A percentile compares a stretch with the other conserved stretches of the same genome.
These are phyloP conservation scores for Heterotis niloticus DNA, from an alignment of 2,113 vertebrate species.

Conservation along the genomic window DNA sequence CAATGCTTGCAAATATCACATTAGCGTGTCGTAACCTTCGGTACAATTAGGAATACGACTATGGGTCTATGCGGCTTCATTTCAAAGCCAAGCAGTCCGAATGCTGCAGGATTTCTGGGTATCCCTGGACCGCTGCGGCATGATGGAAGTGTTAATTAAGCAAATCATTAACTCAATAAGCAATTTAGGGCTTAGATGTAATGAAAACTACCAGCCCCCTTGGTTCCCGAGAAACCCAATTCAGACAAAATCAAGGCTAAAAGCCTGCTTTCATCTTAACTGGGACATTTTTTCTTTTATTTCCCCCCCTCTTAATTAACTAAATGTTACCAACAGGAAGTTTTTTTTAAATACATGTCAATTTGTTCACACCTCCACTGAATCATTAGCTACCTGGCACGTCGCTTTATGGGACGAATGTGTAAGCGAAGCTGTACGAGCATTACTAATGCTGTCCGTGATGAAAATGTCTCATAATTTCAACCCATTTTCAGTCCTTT, in stretches of 20 bases:
- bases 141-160: conserved; percentile 11
- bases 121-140: background rate
- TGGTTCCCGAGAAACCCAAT: background rate
- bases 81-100: background rate
- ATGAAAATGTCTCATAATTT: background rate
- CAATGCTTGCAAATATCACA: background rate
- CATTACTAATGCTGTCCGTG: too few relatives aligned
- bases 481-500: background rate
- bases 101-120: background rate
- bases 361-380: conserved; percentile 36
- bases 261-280: conserved; percentile 53
- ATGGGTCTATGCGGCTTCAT: background rate
- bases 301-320: conserved; percentile 29
- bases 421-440: too few relatives aligned
- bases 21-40: too few relatives aligned
- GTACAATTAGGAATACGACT: background rate
- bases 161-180: conserved; percentile 31
- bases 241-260: conserved; percentile 47
- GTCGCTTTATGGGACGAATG: background rate
- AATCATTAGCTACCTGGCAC: background rate
- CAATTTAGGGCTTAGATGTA: conserved; percentile 22
- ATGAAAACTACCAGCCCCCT: background rate
- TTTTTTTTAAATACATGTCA: conserved; percentile 40
- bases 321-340: conserved; percentile 41
- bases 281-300: conserved; percentile 36